These are phyloP conservation scores for Trichechus manatus DNA, from an alignment of 2,113 vertebrate genomes.

Conservation along the genomic window DNA sequence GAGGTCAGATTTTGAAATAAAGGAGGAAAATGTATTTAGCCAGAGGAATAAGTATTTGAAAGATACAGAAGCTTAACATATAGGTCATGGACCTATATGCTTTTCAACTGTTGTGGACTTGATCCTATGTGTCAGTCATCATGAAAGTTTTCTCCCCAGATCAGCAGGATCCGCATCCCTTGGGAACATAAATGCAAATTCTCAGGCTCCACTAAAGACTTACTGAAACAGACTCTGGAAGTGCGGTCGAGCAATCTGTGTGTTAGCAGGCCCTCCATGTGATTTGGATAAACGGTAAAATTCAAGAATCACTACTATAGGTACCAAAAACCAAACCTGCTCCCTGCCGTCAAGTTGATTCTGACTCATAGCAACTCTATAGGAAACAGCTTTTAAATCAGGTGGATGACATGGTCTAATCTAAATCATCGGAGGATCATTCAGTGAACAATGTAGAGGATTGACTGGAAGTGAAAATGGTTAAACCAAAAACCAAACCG, in stretches of 20 bases:
- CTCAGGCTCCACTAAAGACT: too few relatives aligned
- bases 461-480: neutral
- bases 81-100: too few relatives aligned
- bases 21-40: too few relatives aligned
- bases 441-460: neutral
- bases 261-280: too few relatives aligned
- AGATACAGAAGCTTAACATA: neutral
- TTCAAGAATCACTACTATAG: neutral
- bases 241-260: fast-evolving
- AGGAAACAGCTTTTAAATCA: neutral
- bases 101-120: neutral
- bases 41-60: neutral
- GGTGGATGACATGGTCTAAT: neutral
- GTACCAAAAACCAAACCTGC: too few relatives aligned
- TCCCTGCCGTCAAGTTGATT: too few relatives aligned
- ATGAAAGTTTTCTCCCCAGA: too few relatives aligned
- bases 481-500: too few relatives aligned
- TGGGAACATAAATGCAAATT: neutral
- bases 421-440: neutral
- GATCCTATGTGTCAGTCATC: neutral
- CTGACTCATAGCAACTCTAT: too few relatives aligned
- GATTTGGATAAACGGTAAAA: too few relatives aligned
- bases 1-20: neutral
- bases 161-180: neutral
- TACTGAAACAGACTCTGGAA: neutral